Evolutionary conservation across 2,888 invertebrate genomes (phyloP), one percentile per base, ranked within the genome.

Genomic region (Bugula neritina): DNA sequence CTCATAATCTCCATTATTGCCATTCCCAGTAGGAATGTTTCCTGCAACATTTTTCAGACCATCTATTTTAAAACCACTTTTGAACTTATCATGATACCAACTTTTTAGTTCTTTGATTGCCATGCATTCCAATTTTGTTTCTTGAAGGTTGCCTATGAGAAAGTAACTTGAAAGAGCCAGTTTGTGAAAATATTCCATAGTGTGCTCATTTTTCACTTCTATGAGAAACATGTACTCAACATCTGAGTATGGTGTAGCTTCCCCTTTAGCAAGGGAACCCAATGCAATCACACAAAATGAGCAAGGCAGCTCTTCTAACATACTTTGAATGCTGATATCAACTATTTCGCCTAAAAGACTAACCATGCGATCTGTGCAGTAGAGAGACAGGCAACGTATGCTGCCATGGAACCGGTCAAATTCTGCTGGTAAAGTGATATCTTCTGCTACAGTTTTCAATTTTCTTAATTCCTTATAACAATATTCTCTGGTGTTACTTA

Each of bases 21-120:
- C 55, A 55, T 55, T 55, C n/a, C 55, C 55, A 13, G 55, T 55
- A n/a, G 55, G 55, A 25, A 55, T 55, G 25, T 55, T 55, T 55
- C 55, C 55, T 55, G 55, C 55, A 3, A 5, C 23, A 3, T 55
- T 55, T 43, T 43, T 43, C 43, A 43, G 17, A 17, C 43, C 43
- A 17, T 43, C 43, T 10, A 43, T 43, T 43, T 43, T 43, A 43
- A 43, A 43, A 10, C 43, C 43, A 17, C 43, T 43, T 43, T 17
- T 43, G 5, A 10, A 17, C 43, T 43, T 43, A 43, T 43, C 43
- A 5, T 43, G 43, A 43, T 10, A 43, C 43, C 43, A 43, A 25
- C 55, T 23, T 3, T 5, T 23, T 5, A 55, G 23, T 55, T 55
- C 55, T n/a, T 10, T 23, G 5, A 55, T 55, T 10, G 21, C 25